phyloP scores from a whole-genome alignment of 2,888 invertebrate genomes.

The Epistrophella euchroma region DNA sequence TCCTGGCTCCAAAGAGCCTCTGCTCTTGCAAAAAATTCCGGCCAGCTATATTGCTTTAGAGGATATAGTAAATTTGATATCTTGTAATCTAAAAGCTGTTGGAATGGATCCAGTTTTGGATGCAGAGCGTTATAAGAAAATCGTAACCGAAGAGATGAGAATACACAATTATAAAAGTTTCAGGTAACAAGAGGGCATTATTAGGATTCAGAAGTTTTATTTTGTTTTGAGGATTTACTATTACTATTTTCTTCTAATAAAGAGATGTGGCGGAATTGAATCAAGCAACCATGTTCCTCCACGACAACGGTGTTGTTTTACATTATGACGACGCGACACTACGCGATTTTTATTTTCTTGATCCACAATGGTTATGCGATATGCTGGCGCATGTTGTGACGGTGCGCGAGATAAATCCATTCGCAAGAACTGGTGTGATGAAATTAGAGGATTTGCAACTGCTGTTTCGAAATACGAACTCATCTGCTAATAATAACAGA shows the following conservation, averaged over 20 bases:
- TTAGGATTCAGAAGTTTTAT: background rate
- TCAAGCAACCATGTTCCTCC: slow-evolving; percentile 98
- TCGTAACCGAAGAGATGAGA: slow-evolving; percentile 83
- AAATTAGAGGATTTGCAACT: slow-evolving; percentile 95
- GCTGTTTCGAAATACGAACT: slow-evolving; percentile 94
- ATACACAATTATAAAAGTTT: slow-evolving; percentile 83
- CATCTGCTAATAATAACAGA: slow-evolving; percentile 88
- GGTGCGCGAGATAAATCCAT: slow-evolving; percentile 98
- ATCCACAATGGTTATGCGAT: slow-evolving; percentile 99
- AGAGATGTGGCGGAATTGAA: slow-evolving; percentile 95
- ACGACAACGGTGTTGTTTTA: slow-evolving; percentile 97
- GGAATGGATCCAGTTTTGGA: slow-evolving; percentile 92
- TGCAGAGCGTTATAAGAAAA: slow-evolving; percentile 89
- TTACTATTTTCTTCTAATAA: slow-evolving; percentile 41
- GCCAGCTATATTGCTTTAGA: slow-evolving; percentile 97
- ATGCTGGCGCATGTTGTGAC: slow-evolving; percentile 98
- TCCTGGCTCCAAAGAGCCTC: slow-evolving; percentile 94
- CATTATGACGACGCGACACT: slow-evolving; percentile 97
- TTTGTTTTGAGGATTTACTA: background rate
- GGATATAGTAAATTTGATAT: slow-evolving; percentile 93
- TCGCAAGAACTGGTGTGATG: slow-evolving; percentile 97
- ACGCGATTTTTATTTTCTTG: slow-evolving; percentile 97
- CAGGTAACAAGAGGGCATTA: slow-evolving; percentile 62
- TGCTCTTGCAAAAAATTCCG: slow-evolving; percentile 97
- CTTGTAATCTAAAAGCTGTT: slow-evolving; percentile 89